Conservation (phyloP, 2,888 invertebrate genomes). For the Acrocyrtus sp. region DNA sequence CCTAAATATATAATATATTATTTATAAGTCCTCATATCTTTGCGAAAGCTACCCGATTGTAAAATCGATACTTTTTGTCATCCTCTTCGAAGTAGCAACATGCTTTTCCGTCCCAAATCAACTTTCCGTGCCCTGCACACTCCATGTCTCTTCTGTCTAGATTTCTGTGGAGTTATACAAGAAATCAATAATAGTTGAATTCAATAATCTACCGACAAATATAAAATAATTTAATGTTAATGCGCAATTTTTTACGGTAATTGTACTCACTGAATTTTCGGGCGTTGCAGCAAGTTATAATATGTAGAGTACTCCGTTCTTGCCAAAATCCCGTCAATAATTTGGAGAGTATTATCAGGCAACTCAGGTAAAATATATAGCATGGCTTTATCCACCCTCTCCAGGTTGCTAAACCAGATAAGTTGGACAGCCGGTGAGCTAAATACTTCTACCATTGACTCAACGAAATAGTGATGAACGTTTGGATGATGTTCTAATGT, state of each 20-base stretch:
- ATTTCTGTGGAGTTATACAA: too few species aligned
- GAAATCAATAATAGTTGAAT: too few species aligned
- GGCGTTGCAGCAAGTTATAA: slow-evolving; percentile 15
- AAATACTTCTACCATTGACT: slow-evolving; percentile 17
- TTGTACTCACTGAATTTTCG: background rate
- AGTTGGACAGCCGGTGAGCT: slow-evolving; percentile 17
- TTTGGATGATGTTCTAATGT: slow-evolving; percentile 16
- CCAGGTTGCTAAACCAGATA: slow-evolving; percentile 7
- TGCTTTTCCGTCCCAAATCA: slow-evolving; percentile 18
- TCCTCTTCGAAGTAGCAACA: slow-evolving; percentile 18
- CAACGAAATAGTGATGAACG: slow-evolving; percentile 8
- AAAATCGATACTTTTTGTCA: slow-evolving; percentile 10
- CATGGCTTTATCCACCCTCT: slow-evolving; percentile 16
- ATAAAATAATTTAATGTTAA: background rate
- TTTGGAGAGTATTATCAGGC: slow-evolving; percentile 4
- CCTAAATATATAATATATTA: too few species aligned
- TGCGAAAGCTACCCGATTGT: slow-evolving; percentile 9
- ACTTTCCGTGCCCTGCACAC: slow-evolving; percentile 20
- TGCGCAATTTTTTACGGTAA: background rate
- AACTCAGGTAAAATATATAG: slow-evolving; percentile 20
- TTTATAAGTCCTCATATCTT: too few species aligned
- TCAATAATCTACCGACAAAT: too few species aligned
- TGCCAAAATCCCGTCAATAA: background rate
- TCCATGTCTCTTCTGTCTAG: slow-evolving; percentile 16
- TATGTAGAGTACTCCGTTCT: background rate